These are phyloP conservation scores for Zelostemma sp. DNA, from an alignment of 1,140 invertebrate species.

Conservation along the genomic window DNA sequence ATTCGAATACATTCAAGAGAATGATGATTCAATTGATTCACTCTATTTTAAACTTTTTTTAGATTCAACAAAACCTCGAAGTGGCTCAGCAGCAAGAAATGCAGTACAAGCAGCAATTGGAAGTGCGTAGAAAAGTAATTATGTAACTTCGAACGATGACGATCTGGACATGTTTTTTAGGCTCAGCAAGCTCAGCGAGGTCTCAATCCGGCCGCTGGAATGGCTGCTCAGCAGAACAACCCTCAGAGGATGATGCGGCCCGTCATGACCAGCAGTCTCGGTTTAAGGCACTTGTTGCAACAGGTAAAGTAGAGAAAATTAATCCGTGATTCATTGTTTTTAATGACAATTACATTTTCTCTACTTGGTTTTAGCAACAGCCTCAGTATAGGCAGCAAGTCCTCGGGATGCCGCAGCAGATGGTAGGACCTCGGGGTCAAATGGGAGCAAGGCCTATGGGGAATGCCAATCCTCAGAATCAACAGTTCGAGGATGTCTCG, in stretches of 20 bases:
- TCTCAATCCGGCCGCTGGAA: slow-evolving; percentile 57
- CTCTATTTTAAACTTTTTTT: no score
- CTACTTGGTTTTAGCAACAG: slow-evolving; percentile 56
- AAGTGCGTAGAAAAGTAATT: slow-evolving; percentile 67
- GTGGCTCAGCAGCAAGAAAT: slow-evolving; percentile 83
- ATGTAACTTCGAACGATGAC: neutral
- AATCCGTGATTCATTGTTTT: neutral
- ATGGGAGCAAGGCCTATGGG: slow-evolving; percentile 63
- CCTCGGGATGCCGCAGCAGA: slow-evolving; percentile 67
- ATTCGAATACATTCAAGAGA: no score
- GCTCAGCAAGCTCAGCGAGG: slow-evolving; percentile 66
- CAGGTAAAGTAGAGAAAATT: slow-evolving; percentile 68
- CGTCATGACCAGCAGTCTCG: slow-evolving; percentile 75
- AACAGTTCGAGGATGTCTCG: slow-evolving; percentile 70
- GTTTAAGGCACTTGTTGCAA: slow-evolving; percentile 78
- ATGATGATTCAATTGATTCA: no score
- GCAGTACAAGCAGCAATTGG: slow-evolving; percentile 81
- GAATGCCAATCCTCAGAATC: slow-evolving; percentile 64
- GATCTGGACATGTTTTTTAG: slow-evolving; percentile 30
- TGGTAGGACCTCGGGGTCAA: slow-evolving; percentile 63
- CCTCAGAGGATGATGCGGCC: slow-evolving; percentile 76
- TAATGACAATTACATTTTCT: neutral
- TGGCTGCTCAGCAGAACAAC: slow-evolving; percentile 65
- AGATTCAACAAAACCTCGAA: slow-evolving; percentile 81
- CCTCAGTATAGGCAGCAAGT: slow-evolving; percentile 69